A percentile compares a stretch with the other conserved stretches of the same genome.
Conservation (phyloP, 2,113 vertebrate genomes). For the rabbit (Oryctolagus cuniculus) region DNA sequence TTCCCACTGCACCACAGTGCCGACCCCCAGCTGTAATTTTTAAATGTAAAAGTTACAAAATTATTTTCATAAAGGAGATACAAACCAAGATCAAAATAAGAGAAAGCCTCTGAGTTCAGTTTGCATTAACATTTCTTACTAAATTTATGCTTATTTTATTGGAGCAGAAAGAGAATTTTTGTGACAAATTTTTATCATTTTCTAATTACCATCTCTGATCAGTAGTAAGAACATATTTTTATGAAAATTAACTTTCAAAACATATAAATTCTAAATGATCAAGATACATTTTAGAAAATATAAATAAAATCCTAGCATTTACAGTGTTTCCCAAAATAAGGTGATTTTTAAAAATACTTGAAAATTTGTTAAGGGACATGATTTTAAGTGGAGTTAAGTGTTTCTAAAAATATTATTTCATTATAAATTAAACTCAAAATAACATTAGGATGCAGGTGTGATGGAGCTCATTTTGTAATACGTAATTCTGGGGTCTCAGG, state of each 20-base stretch:
- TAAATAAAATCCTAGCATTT: background rate
- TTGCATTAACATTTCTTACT: background rate
- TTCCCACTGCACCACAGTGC: too few species aligned
- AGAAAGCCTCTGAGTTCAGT: background rate
- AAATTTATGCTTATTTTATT: background rate
- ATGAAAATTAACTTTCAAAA: slow-evolving; percentile 10
- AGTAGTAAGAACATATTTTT: background rate
- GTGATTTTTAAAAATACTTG: background rate
- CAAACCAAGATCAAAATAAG: background rate
- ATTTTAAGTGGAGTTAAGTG: background rate
- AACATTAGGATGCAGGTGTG: too few species aligned
- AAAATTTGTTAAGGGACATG: background rate
- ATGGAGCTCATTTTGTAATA: background rate
- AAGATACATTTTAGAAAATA: background rate
- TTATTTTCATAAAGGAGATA: background rate
- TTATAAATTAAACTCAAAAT: background rate
- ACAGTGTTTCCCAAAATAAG: background rate
- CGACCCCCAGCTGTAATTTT: background rate
- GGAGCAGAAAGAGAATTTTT: background rate
- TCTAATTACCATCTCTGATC: background rate
- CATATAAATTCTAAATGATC: background rate
- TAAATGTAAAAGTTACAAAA: background rate
- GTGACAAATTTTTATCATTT: background rate
- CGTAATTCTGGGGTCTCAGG: background rate
- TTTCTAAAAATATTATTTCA: background rate